Evolutionary conservation across 2,888 invertebrate species (phyloP), one percentile per base, ranked within the genome.

Genomic region (Cryptocephalus moraei): DNA sequence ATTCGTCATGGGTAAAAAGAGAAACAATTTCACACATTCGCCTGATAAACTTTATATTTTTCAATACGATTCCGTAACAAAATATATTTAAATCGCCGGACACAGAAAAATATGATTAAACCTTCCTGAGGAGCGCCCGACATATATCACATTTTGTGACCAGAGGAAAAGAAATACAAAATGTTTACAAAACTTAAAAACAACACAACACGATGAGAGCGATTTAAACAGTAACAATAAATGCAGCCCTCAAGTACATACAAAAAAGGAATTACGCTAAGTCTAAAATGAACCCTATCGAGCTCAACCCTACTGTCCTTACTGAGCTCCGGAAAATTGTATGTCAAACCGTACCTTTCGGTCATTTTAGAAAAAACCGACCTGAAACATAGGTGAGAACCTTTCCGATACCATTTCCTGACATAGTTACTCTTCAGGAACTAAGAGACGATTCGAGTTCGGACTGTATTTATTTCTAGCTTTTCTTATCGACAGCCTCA

Each of bases 61-160:
- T 6, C 22, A 22, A 51, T 44, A 46, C 44, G 54, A 22, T 22
- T 22, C 22, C 22, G 43, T 53, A 53, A 51, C 49, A 51, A 48
- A 43, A 50, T 46, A 50, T 22, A 22, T 22, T 6, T 22, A 22
- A 22, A 22, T 22, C 22, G 22, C 22, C 22, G 60, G 60, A 62
- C 57, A 58, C 61, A 49, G 59, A 61, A 63, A 65, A 65, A 49
- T 58, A 58, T 62, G 60, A 60, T 62, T 56, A 63, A 65, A 60
- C 52, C 61, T 65, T 62, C 60, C 61, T 58, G 51, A 59, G 55
- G 14, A 43, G 56, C 61, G 62, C 54, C 52, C 62, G 54, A 56
- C 57, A 56, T 61, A 56, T 57, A 56, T 56, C 57, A 56, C 49
- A 54, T 49, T 54, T 39, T 32, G 48, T 22, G 22, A 22, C 22